A percentile compares a stretch with the other conserved stretches of the same genome.
These are phyloP conservation scores for Tyto alba DNA, from an alignment of 2,113 vertebrate species.

Conservation along the genomic window DNA sequence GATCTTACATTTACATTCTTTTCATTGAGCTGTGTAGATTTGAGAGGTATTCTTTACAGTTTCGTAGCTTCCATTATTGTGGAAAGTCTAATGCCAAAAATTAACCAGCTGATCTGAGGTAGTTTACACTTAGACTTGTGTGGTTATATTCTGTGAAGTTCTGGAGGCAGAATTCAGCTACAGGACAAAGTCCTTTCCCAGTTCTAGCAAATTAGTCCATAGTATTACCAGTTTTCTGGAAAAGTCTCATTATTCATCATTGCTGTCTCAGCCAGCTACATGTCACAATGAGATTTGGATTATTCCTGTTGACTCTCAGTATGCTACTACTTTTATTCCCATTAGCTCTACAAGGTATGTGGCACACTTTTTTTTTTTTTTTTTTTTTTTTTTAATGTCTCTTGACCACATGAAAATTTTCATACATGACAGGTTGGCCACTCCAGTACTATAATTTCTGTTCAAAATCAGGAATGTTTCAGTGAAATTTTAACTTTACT, in stretches of 20 bases:
- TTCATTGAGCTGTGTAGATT: background rate
- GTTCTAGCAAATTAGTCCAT: background rate
- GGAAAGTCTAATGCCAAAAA: background rate
- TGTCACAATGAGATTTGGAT: background rate
- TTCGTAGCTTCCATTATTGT: background rate
- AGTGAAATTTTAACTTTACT: background rate
- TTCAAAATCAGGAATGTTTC: background rate
- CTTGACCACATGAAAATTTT: background rate
- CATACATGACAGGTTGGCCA: background rate
- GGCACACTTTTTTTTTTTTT: background rate
- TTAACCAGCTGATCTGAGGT: background rate
- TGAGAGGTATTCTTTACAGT: background rate
- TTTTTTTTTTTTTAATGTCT: background rate
- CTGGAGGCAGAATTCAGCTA: background rate
- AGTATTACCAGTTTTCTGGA: background rate
- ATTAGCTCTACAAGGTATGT: background rate
- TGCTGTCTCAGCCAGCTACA: background rate
- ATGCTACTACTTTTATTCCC: background rate
- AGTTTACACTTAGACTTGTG: rapidly evolving
- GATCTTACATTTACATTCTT: background rate
- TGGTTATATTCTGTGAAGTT: background rate
- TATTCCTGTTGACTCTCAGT: background rate
- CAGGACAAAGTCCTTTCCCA: background rate
- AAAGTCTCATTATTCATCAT: background rate
- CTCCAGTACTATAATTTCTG: background rate